Base-by-base conservation (phyloP, 2,888 invertebrate genomes). In the Lysandra bellargus region DNA sequence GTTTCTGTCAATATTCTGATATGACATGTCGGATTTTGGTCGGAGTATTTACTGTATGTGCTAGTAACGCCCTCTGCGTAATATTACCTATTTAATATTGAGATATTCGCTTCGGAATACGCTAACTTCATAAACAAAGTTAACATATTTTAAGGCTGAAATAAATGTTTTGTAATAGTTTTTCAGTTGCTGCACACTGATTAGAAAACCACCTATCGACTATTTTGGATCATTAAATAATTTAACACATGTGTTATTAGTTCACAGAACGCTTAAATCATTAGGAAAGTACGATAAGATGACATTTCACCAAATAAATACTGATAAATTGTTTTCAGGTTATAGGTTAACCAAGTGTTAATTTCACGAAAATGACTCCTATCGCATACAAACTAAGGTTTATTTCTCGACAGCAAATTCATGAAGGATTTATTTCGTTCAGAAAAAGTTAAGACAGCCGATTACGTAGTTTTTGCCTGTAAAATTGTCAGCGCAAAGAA, bases 301-400 rank as follows among this genome's bases (percentile, higher is more conserved):
- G 91, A 90, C 90, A 88, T 88, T 89, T 88, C 84, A 86, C 84
- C 87, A 90, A 90, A 90, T 89, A 89, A 89, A 90, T 85, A 84
- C 83, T 81, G 88, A 92, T 88, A 87, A 90, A 89, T 90, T 86
- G 88, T 85, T 83, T 33, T 80, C 82, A 84, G 87, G 89, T 86
- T 85, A 89, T 82, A 91, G 91, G 88, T 69, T 75, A 80, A 83
- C 82, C 83, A 82, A 81, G 40, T 60, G 40, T 69, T 23, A 76
- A 78, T 80, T 79, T 30, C 53, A 79, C 78, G 17, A 57, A 57
- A 57, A 57, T 57, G 4, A 17, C 17, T 57, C 57, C 4, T 57
- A 57, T 4, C 53, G 12, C 17, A 12, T 57, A 57, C 0, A 53
- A 0, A 4, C 17, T 17, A 84, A 80, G 78, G 80, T 80, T 23